Base-by-base conservation (phyloP, 1,140 invertebrate species). In the Ceratina japonica region DNA sequence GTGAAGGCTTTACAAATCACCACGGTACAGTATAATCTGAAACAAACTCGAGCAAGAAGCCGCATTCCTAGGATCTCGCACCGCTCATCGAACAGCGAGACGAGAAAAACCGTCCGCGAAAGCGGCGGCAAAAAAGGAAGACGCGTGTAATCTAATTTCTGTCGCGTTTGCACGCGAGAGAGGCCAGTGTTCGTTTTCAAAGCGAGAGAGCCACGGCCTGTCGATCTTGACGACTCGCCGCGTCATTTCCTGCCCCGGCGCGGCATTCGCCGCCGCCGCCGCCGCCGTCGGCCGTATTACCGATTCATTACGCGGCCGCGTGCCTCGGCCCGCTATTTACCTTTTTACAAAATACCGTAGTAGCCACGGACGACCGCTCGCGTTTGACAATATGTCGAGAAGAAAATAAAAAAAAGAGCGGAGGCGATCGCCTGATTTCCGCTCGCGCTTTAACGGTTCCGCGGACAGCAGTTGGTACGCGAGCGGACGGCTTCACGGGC, bases 401-500 rank as follows among this genome's bases (percentile, higher is more conserved):
- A 27, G 22, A 18, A 16, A 44, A 56, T n/a, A 37, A 74, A 58
- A 54, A 75, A 16, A 70, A 54, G 4, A 20, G 15, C 51, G 8
- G 8, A 31, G 61, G 27, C 56, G 65, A 75, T 75, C 65, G 78
- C 27, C 68, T 44, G 84, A 85, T 86, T 85, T 86, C 83, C 83
- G 85, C 52, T 75, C 87, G 84, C 87, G 87, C 37, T 44, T 89
- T 90, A 89, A 88, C 88, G 87, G 86, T 87, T 44, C 84, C 83
- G 81, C 70, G 84, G 79, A 86, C 86, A 79, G 87, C 89, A 87
- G 89, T 91, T 90, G 89, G 89, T 89, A 81, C 85, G 86, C 88
- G 89, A 87, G 86, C 79, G 79, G 51, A n/a, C n/a, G 72, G 61
- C 58, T 74, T 69, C 73, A 78, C 86, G 80, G 56, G 59, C 79